phyloP scores from a whole-genome alignment of 2,113 vertebrate species.

The Oenanthe oenanthe region DNA sequence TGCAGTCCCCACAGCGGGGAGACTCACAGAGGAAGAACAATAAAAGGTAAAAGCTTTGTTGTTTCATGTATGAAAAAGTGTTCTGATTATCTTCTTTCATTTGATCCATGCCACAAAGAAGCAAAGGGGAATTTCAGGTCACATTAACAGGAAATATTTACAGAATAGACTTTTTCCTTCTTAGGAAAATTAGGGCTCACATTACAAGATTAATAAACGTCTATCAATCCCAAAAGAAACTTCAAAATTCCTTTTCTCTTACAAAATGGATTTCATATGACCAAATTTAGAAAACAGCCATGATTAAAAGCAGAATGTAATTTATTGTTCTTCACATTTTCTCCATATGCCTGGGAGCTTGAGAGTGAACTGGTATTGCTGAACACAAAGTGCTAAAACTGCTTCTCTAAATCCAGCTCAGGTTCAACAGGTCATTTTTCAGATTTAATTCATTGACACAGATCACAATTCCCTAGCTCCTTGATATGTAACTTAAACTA shows the following conservation, averaged over 20 bases:
- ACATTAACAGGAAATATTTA: not conserved
- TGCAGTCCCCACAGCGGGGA: not conserved
- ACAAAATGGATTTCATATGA: slow-evolving; percentile 21
- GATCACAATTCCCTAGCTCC: not conserved
- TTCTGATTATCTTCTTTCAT: not conserved
- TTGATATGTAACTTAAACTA: not conserved
- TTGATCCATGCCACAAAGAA: not conserved
- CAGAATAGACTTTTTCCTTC: slow-evolving; percentile 28
- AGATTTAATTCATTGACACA: not conserved
- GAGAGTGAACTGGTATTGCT: not conserved
- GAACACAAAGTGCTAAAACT: not conserved
- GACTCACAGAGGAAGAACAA: not conserved
- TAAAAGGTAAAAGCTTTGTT: not conserved
- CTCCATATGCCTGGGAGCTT: not conserved
- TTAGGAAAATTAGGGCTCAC: slow-evolving; percentile 26
- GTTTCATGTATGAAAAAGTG: not conserved
- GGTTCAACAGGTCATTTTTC: not conserved
- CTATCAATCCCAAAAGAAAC: slow-evolving; percentile 58
- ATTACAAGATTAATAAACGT: slow-evolving; percentile 51
- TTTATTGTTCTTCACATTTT: not conserved
- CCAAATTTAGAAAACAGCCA: slow-evolving; percentile 16
- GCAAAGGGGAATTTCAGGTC: not conserved
- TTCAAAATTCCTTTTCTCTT: slow-evolving; percentile 60
- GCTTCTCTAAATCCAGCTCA: not conserved
- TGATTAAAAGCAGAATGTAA: slow-evolving; percentile 47